Conservation (phyloP, 2,113 vertebrate species). For the Hippolais icterina region DNA sequence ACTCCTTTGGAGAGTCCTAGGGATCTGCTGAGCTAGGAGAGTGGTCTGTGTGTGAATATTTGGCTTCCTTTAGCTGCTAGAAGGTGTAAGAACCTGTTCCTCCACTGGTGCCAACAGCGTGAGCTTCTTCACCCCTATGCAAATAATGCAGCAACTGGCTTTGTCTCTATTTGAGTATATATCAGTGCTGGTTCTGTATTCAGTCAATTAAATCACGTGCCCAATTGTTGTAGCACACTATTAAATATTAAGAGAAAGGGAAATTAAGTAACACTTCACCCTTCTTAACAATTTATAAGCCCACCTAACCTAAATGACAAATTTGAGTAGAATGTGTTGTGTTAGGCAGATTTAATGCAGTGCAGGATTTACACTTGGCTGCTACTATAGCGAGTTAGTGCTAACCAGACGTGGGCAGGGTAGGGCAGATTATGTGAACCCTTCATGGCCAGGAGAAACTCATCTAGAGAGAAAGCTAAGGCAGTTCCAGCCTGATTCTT, state of each 20-base stretch:
- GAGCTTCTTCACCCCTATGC: background rate
- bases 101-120: background rate
- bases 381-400: conserved; percentile 40
- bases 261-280: conserved; percentile 58
- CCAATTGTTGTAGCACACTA: conserved; percentile 44
- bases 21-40: background rate
- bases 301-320: conserved; percentile 61
- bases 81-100: background rate
- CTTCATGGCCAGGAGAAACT: conserved; percentile 70
- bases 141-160: background rate
- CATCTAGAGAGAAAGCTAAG: conserved; percentile 72
- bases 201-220: conserved; percentile 32
- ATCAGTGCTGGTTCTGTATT: background rate
- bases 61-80: background rate
- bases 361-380: conserved; percentile 56
- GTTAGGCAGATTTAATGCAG: conserved; percentile 52
- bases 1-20: background rate
- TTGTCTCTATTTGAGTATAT: background rate
- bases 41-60: background rate
- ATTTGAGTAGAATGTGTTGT: conserved; percentile 59
- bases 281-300: conserved; percentile 57
- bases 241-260: conserved; percentile 56
- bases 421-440: conserved; percentile 59
- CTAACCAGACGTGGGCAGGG: conserved; percentile 63
- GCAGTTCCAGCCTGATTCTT: conserved; percentile 82